Conservation (phyloP, 2,888 invertebrate genomes). For the Oegoconia quadripuncta region DNA sequence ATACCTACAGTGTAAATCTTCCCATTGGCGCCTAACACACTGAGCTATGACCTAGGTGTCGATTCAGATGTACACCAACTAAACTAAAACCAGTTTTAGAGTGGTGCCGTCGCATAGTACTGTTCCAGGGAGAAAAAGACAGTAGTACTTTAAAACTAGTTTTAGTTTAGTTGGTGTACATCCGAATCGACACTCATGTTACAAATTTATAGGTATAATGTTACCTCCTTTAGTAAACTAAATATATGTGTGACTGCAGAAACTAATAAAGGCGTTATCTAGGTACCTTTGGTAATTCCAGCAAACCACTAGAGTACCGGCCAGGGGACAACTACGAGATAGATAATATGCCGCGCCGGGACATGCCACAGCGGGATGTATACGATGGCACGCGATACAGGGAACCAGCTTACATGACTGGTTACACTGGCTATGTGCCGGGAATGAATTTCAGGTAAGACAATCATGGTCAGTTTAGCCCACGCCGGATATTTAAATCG, state of each 20-base stretch:
- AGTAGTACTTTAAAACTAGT: too few relatives aligned
- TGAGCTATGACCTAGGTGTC: too few relatives aligned
- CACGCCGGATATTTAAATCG: not conserved
- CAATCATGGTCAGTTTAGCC: not conserved
- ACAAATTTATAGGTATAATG: too few relatives aligned
- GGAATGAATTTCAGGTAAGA: conserved; percentile 82
- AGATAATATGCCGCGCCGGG: conserved; percentile 46
- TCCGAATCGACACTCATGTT: not conserved
- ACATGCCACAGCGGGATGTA: conserved; percentile 57
- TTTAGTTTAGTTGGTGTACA: not conserved
- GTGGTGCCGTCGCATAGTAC: too few relatives aligned
- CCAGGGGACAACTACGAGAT: conserved; percentile 73
- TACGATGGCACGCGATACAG: conserved; percentile 61
- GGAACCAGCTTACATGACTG: conserved; percentile 80
- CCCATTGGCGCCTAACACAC: too few relatives aligned
- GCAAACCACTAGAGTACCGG: conserved; percentile 77
- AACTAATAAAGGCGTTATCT: not conserved
- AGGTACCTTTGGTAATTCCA: conserved; percentile 30
- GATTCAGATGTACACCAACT: too few relatives aligned
- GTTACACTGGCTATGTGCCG: conserved; percentile 86
- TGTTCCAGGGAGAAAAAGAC: too few relatives aligned
- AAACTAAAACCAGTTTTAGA: too few relatives aligned
- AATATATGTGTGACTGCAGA: too few relatives aligned
- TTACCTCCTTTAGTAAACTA: too few relatives aligned
- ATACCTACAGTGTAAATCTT: too few relatives aligned